phyloP scores from a whole-genome alignment of 1,140 invertebrate genomes.

The Musca domestica region DNA sequence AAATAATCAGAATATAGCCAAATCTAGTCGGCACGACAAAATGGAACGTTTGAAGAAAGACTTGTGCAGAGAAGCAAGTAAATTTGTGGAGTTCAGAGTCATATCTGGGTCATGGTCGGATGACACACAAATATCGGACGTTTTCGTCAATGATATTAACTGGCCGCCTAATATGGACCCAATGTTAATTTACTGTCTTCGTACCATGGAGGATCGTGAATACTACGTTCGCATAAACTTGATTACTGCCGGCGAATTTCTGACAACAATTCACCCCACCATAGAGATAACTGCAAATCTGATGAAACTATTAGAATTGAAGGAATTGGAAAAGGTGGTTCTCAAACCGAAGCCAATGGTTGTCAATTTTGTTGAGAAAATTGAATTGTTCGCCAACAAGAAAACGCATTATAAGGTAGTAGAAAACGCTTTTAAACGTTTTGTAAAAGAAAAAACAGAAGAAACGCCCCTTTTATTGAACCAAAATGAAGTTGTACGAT shows the following conservation, averaged over 20 bases:
- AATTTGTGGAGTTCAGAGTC: slow-evolving; percentile 45
- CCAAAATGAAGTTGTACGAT: slow-evolving; percentile 58
- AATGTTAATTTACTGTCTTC: slow-evolving; percentile 44
- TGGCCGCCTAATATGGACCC: slow-evolving; percentile 47
- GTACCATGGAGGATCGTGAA: slow-evolving; percentile 42
- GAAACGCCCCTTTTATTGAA: slow-evolving; percentile 61
- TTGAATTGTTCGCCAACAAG: slow-evolving; percentile 59
- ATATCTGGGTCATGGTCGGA: slow-evolving; percentile 44
- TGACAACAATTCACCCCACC: slow-evolving; percentile 42
- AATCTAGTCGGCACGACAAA: slow-evolving; percentile 42
- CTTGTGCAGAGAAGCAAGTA: slow-evolving; percentile 39
- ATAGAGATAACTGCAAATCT: slow-evolving; percentile 50
- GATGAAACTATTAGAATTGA: slow-evolving; percentile 46
- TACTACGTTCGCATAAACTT: slow-evolving; percentile 48
- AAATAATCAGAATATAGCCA: slow-evolving; percentile 25
- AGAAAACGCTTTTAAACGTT: slow-evolving; percentile 61
- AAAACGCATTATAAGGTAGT: slow-evolving; percentile 55
- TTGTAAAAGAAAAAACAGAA: slow-evolving; percentile 58
- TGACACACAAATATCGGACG: slow-evolving; percentile 49
- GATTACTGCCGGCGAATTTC: slow-evolving; percentile 29
- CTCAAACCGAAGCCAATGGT: slow-evolving; percentile 44
- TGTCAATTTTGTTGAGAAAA: slow-evolving; percentile 54
- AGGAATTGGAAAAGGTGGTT: slow-evolving; percentile 45
- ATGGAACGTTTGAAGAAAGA: slow-evolving; percentile 48
- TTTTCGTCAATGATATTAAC: slow-evolving; percentile 41